These are phyloP conservation scores for Heliconius hortense DNA, from an alignment of 2,888 invertebrate genomes.

Conservation along the genomic window DNA sequence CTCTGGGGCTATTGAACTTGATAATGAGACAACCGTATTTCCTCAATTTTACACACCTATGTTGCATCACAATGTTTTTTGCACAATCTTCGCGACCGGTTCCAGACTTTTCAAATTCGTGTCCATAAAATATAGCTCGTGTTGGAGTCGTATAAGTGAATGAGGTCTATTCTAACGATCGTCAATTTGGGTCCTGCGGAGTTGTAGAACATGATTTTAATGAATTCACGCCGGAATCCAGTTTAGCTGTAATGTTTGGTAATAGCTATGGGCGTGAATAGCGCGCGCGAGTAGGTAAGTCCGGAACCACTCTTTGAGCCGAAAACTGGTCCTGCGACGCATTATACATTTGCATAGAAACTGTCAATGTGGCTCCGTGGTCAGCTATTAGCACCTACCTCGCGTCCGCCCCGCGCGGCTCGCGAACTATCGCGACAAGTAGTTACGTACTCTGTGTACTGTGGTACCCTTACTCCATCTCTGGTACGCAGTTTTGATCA, in stretches of 20 bases:
- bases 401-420: conserved; percentile 36
- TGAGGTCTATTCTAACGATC: conserved; percentile 36
- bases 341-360: conserved; percentile 80
- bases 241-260: conserved; percentile 60
- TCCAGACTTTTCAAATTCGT: conserved; percentile 43
- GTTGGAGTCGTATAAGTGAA: conserved; percentile 28
- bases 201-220: conserved; percentile 47
- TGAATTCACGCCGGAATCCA: conserved; percentile 58
- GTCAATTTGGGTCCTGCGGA: conserved; percentile 38
- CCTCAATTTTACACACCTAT: conserved; percentile 63
- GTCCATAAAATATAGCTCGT: conserved; percentile 27
- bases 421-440: conserved; percentile 28
- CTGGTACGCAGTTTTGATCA: conserved; percentile 12
- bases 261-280: conserved; percentile 68
- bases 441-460: conserved; percentile 11
- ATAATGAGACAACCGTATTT: conserved; percentile 77
- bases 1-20: conserved; percentile 80
- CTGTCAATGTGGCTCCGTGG: conserved; percentile 74
- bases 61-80: conserved; percentile 73
- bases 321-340: conserved; percentile 78
- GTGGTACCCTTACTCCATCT: conserved; percentile 14
- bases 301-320: conserved; percentile 73
- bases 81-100: conserved; percentile 47
- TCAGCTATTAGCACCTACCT: conserved; percentile 73
- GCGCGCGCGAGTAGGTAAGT: conserved; percentile 67